Base-by-base conservation (phyloP, 1,140 invertebrate species). In the Cepaea nemoralis region DNA sequence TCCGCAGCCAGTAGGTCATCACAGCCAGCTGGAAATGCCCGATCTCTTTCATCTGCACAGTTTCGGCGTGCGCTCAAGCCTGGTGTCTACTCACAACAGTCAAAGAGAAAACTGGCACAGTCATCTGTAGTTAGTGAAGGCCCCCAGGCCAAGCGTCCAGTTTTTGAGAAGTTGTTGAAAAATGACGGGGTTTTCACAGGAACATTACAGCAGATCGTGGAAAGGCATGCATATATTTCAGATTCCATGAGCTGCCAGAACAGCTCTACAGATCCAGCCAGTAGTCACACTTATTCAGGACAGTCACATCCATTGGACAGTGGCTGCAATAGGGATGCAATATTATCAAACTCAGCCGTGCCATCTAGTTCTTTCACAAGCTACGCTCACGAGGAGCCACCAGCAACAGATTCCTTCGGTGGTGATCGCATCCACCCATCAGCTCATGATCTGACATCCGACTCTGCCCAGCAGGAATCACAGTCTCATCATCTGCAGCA, bases 51-150 rank as follows among this genome's bases (percentile, higher is more conserved):
- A 48, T n/a, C 27, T 16, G 1, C 71, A n/a, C 71, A 39, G 2
- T 74, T 74, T 31, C 39, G 71, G 6, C 39, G 71, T 45, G 71
- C 71, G 10, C 71, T 74, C 2, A 74, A 74, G 31, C 71, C 71
- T 27, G 2, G 22, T 27, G 6, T 22, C 42, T 74, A 74, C n/a
- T 12, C 31, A 31, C 42, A 74, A 14, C 22, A 35, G 0, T 50
- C 14, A 2, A 74, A 74, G 35, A 48, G 71, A 74, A 74, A 74
- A 22, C 40, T 27, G 6, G 42, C 6, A 5, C n/a, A n/a, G 50
- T 19, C 71, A 31, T 35, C 42, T 27, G 12, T 10, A 1, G 27
- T 10, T 5, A 31, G 42, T 31, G 71, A 77, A 12, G 55, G 33
- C 48, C 55, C 75, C 24, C 50, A 55, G n/a, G 48, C 55, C 19